Evolutionary conservation across 1,140 invertebrate genomes (phyloP), one percentile per base, ranked within the genome.

Genomic region (Cotesia typhae): DNA sequence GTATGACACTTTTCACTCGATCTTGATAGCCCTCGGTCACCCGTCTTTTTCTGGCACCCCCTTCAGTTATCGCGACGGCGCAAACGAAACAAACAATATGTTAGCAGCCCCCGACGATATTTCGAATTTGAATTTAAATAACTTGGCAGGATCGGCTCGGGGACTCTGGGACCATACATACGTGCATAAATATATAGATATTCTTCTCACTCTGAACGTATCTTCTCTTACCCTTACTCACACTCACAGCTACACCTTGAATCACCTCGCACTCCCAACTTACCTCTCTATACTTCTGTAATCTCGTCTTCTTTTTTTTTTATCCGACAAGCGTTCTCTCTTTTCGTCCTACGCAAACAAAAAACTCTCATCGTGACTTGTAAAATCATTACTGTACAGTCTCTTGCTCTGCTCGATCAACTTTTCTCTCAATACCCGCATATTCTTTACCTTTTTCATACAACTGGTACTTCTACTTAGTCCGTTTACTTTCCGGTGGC

Each of bases 71-170:
- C 72, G 72, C 79, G 75, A 80, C 77, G 74, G 73, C 76, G 70
- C 75, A 84, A 86, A 85, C 84, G 85, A 86, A 86, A 87, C 85
- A 87, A 87, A 87, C 85, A 87, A 87, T 87, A 87, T 87, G 84
- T 87, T 84, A 87, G 85, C 84, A 82, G 85, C 85, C 85, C 85
- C 83, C 85, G 81, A 81, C 84, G 84, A 86, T 87, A 87, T 87
- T 87, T 85, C 85, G 85, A 87, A 86, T 87, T 87, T 86, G 85
- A 87, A 87, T 87, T 87, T 87, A 87, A 87, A 87, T 87, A 87
- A 87, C 85, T 86, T 86, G 84, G 85, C 81, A 86, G 84, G 84
- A 87, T 87, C 85, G 85, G 85, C 85, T 86, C 79, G 77, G 85
- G 85, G 85, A 86, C 85, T 87, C 70, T 84, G 85, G 85, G 85